Evolutionary conservation across 2,888 invertebrate genomes (phyloP).

Genomic region (Phortica magna): DNA sequence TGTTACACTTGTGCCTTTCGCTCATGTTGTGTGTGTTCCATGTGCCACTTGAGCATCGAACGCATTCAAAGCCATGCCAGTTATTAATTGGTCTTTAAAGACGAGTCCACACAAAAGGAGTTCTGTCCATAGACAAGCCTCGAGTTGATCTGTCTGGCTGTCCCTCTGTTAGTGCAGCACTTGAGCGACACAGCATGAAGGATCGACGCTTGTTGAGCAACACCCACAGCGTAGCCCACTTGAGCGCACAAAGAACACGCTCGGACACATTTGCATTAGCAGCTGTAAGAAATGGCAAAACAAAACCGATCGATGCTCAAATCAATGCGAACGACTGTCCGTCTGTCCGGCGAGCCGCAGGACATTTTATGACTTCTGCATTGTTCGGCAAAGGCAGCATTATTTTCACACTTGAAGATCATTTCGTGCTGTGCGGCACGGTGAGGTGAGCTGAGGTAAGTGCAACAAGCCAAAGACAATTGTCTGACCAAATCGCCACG

Average conservation of each 20-base stretch:
- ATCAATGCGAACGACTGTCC: constrained; percentile 51
- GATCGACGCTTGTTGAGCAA: constrained; percentile 16
- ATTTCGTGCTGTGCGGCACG: constrained; percentile 67
- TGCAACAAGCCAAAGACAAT: background rate
- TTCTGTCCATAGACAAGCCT: too few relatives aligned
- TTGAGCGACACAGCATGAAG: constrained; percentile 35
- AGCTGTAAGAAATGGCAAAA: constrained; percentile 24
- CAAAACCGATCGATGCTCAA: background rate
- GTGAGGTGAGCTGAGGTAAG: background rate
- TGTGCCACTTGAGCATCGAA: constrained; percentile 42
- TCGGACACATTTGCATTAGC: constrained; percentile 24
- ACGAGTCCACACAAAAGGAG: constrained; percentile 68
- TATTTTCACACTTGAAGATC: constrained; percentile 74
- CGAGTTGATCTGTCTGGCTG: constrained; percentile 46
- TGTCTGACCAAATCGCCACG: constrained; percentile 2
- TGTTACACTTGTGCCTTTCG: constrained; percentile 8
- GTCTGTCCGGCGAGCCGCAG: constrained; percentile 60
- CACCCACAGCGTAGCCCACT: constrained; percentile 26
- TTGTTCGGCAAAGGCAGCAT: constrained; percentile 41
- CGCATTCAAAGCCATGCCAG: constrained; percentile 32
- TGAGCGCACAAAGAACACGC: background rate
- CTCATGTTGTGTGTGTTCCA: constrained; percentile 69
- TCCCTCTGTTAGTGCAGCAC: constrained; percentile 26
- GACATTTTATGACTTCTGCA: constrained; percentile 65
- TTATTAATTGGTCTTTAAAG: constrained; percentile 72